These are phyloP conservation scores for Callionymus lyra DNA, from an alignment of 2,113 vertebrate genomes.

Conservation along the genomic window DNA sequence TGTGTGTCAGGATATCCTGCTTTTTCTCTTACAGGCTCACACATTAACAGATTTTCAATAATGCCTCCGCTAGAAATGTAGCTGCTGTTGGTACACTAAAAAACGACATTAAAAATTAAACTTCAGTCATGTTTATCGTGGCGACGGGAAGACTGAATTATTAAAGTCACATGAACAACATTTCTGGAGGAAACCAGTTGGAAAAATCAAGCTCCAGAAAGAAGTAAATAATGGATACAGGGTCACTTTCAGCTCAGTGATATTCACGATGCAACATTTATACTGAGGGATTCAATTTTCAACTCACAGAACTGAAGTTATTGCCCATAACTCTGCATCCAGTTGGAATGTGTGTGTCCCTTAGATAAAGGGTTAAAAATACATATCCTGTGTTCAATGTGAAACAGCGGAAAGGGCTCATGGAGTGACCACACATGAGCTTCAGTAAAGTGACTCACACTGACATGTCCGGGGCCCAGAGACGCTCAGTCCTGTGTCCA, in stretches of 20 bases:
- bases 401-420: constrained; percentile 5
- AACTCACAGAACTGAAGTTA: too few species aligned
- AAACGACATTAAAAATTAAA: constrained; percentile 7
- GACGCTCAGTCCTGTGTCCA: background rate
- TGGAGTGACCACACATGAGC: constrained; percentile 5
- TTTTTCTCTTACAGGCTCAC: constrained; percentile 22
- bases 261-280: too few species aligned
- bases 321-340: too few species aligned
- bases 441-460: constrained; percentile 15
- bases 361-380: constrained; percentile 18
- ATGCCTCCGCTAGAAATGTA: background rate
- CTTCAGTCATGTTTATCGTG: background rate
- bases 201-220: too few species aligned
- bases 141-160: background rate
- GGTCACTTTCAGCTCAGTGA: too few species aligned
- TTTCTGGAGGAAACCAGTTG: too few species aligned
- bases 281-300: too few species aligned
- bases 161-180: background rate
- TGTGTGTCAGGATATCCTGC: constrained; percentile 51
- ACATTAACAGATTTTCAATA: constrained; percentile 6
- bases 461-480: constrained; percentile 8
- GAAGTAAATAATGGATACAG: too few species aligned
- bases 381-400: constrained; percentile 2
- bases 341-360: background rate
- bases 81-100: background rate